Evolutionary conservation across 2,888 invertebrate species (phyloP).

Genomic region (Xanthia togata): DNA sequence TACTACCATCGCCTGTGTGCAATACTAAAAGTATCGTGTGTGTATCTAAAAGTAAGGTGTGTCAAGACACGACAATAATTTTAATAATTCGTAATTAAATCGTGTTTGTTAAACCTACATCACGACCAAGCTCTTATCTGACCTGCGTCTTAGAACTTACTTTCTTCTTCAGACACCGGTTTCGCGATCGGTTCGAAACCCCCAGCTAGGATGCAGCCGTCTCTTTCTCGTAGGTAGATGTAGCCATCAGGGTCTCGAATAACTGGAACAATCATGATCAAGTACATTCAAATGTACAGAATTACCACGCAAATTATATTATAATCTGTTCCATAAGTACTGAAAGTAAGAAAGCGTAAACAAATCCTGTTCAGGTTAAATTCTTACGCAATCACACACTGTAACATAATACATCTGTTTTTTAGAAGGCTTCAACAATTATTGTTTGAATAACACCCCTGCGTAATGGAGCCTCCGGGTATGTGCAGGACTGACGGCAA

Average conservation of each 20-base stretch:
- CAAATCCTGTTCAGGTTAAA: neutral
- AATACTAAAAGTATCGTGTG: neutral
- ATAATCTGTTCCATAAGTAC: neutral
- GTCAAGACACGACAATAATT: neutral
- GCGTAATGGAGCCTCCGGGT: too few relatives aligned
- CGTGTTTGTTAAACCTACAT: neutral
- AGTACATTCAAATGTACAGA: neutral
- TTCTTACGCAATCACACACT: neutral
- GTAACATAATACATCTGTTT: neutral
- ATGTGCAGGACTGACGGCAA: too few relatives aligned
- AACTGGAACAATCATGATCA: constrained; percentile 86
- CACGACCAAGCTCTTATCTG: too few relatives aligned
- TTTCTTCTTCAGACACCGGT: constrained; percentile 95
- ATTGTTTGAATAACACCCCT: neutral
- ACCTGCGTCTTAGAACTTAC: constrained; percentile 70
- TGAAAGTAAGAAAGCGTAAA: too few relatives aligned
- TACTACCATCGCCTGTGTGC: too few relatives aligned
- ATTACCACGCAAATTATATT: neutral
- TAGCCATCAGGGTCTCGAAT: constrained; percentile 96
- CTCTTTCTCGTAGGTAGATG: constrained; percentile 95
- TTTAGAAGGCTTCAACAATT: neutral
- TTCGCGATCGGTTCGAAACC: constrained; percentile 98
- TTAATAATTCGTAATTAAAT: neutral
- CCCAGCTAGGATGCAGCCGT: constrained; percentile 96
- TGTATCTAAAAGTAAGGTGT: too few relatives aligned